Conservation (phyloP, 2,113 vertebrate species). For the Dipodomys merriami region DNA sequence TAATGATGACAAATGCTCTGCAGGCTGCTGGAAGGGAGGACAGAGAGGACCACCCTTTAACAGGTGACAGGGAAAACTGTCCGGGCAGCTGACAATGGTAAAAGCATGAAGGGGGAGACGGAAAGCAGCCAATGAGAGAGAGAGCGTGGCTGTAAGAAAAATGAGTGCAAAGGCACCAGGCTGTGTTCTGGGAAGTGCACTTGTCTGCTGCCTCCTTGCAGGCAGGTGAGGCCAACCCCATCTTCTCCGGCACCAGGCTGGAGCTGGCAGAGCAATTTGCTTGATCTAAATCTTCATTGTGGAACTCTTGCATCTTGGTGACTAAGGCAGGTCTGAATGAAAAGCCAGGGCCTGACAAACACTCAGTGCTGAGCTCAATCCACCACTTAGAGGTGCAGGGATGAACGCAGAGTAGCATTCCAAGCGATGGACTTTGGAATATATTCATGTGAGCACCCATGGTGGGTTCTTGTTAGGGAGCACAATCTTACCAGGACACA, state of each 20-base stretch:
- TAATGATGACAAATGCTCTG: background rate
- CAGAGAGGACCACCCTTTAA: background rate
- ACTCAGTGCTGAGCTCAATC: background rate
- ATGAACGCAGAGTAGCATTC: background rate
- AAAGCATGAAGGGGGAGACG: background rate
- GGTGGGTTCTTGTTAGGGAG: background rate
- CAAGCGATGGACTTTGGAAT: background rate
- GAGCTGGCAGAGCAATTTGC: background rate
- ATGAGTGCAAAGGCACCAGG: background rate
- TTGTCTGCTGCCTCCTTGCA: too few relatives aligned
- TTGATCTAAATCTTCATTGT: background rate
- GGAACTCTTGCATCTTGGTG: background rate
- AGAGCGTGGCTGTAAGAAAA: background rate
- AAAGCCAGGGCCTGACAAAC: background rate
- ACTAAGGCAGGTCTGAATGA: background rate
- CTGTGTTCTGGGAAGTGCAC: background rate
- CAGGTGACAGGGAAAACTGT: background rate
- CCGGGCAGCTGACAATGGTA: background rate
- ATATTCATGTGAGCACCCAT: background rate
- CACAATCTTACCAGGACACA: accelerated
- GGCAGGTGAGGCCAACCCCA: too few relatives aligned
- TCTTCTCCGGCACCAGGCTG: background rate
- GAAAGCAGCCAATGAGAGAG: accelerated
- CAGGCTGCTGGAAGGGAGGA: background rate
- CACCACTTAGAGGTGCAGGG: background rate